Conservation (phyloP, 2,113 vertebrate species). For the Sisor rabdophorus region DNA sequence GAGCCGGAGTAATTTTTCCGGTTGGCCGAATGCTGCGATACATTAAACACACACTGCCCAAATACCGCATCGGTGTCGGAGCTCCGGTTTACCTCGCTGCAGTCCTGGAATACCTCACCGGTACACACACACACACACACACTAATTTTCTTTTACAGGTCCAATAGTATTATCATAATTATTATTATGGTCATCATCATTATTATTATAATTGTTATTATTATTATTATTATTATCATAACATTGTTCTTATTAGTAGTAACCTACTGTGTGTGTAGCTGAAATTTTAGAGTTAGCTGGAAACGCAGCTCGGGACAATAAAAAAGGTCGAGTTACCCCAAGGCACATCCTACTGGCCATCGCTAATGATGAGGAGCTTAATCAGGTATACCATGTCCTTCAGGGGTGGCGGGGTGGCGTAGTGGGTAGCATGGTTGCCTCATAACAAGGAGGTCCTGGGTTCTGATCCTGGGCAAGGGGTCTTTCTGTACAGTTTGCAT, state of each 20-base stretch:
- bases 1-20: constrained; percentile 95
- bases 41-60: constrained; percentile 91
- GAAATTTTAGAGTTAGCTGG: constrained; percentile 97
- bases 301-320: constrained; percentile 96
- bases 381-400: constrained; percentile 78
- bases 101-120: constrained; percentile 94
- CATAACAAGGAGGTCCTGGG: too few relatives aligned
- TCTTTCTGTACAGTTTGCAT: too few relatives aligned
- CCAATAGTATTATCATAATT: neutral
- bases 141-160: too few relatives aligned
- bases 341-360: constrained; percentile 95
- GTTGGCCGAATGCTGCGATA: constrained; percentile 97
- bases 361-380: constrained; percentile 96
- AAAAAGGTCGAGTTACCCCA: constrained; percentile 94
- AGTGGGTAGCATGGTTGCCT: too few relatives aligned
- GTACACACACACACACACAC: constrained; percentile 63
- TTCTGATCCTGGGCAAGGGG: too few relatives aligned
- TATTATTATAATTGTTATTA: neutral
- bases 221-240: neutral
- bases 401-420: too few relatives aligned
- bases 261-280: constrained; percentile 62
- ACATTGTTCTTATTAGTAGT: neutral
- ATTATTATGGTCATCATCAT: too few relatives aligned
- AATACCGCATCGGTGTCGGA: constrained; percentile 92
- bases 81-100: constrained; percentile 97